Evolutionary conservation across 2,113 vertebrate species (phyloP).

Genomic region (Nannobrachium achirus): DNA sequence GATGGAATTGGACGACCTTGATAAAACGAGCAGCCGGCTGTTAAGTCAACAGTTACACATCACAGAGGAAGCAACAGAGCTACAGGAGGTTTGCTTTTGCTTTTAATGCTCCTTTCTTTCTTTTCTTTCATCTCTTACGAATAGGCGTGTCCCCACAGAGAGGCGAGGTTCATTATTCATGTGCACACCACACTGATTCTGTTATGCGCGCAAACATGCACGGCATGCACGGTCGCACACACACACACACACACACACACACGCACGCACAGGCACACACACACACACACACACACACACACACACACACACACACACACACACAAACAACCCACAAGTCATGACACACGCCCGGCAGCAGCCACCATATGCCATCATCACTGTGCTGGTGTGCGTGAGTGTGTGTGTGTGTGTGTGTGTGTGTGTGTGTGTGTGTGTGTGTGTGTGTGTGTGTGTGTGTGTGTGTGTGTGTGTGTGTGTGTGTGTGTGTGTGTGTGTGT

Average conservation of each 20-base stretch:
- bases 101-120: not conserved
- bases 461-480: slow-evolving; percentile 8
- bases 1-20: slow-evolving; percentile 16
- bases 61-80: slow-evolving; percentile 42
- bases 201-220: not conserved
- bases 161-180: slow-evolving; percentile 63
- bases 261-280: too few relatives aligned
- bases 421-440: not conserved
- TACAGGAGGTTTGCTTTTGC: slow-evolving; percentile 32
- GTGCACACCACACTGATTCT: slow-evolving; percentile 36
- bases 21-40: slow-evolving; percentile 43
- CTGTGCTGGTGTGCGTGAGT: slow-evolving; percentile 9
- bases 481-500: slow-evolving; percentile 3
- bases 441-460: not conserved
- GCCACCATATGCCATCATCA: slow-evolving; percentile 60
- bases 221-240: too few relatives aligned
- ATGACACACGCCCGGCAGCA: slow-evolving; percentile 54
- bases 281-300: too few relatives aligned
- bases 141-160: slow-evolving; percentile 40
- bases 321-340: slow-evolving; percentile 28
- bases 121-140: slow-evolving; percentile 54
- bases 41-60: slow-evolving; percentile 55
- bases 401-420: slow-evolving; percentile 13
- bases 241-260: too few relatives aligned
- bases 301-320: slow-evolving; percentile 8